These are phyloP conservation scores for Malurus splendens DNA, from an alignment of 2,797 vertebrate species.

Conservation along the genomic window DNA sequence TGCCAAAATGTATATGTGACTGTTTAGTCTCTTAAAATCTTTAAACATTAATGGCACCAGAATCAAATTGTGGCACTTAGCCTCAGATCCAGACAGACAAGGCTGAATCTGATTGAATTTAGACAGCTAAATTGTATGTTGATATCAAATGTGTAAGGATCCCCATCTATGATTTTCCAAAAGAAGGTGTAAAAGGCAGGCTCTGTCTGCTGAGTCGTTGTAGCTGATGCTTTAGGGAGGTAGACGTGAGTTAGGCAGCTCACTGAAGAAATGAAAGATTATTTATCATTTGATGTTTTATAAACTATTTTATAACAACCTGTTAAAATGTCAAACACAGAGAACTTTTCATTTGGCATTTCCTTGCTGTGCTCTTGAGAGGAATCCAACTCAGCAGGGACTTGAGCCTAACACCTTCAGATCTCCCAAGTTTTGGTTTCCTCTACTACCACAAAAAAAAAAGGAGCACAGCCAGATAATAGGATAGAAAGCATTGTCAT, in stretches of 20 bases:
- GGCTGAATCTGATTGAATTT: neutral
- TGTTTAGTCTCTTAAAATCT: neutral
- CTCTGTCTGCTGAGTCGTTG: neutral
- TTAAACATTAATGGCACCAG: neutral
- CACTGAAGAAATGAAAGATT: neutral
- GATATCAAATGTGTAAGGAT: neutral
- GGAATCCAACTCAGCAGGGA: neutral
- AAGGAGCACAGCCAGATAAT: neutral
- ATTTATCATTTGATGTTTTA: conserved; percentile 18
- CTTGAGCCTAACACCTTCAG: neutral
- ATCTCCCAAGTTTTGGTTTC: neutral
- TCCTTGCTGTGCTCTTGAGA: neutral
- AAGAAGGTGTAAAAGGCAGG: neutral
- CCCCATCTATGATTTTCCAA: neutral
- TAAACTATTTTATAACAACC: neutral
- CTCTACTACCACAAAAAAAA: neutral
- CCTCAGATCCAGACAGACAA: neutral
- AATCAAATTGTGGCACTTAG: neutral
- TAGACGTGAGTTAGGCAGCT: neutral
- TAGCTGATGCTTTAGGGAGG: neutral
- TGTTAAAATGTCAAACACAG: neutral
- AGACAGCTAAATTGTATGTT: neutral
- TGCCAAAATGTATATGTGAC: neutral
- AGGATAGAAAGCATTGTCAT: neutral
- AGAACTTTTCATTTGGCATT: neutral